phyloP scores from a whole-genome alignment of 2,888 invertebrate species.

The Megaustenia siamemsis region DNA sequence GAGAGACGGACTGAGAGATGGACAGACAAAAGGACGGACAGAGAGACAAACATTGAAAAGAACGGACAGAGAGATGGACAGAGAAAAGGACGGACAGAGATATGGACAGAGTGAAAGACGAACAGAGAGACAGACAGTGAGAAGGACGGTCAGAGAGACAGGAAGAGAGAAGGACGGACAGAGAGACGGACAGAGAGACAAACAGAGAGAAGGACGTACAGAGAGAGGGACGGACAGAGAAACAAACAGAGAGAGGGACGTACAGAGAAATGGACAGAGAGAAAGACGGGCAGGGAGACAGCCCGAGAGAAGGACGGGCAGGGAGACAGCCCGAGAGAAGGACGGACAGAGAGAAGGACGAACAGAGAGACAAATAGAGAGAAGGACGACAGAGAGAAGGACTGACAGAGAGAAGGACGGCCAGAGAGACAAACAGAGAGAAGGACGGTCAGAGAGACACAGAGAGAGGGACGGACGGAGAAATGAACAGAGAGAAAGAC shows the following conservation, averaged over 20 bases:
- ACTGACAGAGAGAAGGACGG: background rate
- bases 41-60: background rate
- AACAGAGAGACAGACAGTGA: no score
- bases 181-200: background rate
- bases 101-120: no score
- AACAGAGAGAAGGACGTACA: background rate
- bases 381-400: background rate
- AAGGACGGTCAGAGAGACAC: background rate
- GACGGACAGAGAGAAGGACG: background rate
- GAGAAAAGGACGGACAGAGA: background rate
- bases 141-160: no score
- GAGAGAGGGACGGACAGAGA: background rate
- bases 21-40: no score
- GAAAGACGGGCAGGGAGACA: background rate
- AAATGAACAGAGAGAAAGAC: no score
- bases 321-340: background rate
- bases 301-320: background rate
- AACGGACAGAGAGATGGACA: background rate
- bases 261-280: background rate
- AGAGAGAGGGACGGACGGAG: background rate
- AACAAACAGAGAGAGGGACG: background rate
- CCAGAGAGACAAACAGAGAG: background rate
- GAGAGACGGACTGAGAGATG: no score
- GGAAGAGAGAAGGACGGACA: background rate
- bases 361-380: background rate